Percentiles rank a stretch among this genome's conserved stretches.
Conservation (phyloP, 2,113 vertebrate genomes). For the Piaya cayana region DNA sequence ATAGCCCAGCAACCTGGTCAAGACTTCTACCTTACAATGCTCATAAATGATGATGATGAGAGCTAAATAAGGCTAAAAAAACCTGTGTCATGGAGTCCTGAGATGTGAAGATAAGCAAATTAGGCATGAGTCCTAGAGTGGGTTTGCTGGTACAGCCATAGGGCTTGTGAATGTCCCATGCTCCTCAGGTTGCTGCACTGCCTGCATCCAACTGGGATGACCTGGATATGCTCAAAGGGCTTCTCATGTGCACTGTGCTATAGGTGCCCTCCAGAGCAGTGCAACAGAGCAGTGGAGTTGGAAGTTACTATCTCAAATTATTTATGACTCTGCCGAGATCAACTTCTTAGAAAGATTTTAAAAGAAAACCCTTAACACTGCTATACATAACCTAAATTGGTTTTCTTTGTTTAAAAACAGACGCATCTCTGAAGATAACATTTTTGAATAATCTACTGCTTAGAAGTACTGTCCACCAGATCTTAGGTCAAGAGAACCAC, state of each 20-base stretch:
- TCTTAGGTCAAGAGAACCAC: not conserved
- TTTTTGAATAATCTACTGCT: not conserved
- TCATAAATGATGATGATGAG: not conserved
- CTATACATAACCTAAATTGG: not conserved
- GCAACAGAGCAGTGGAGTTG: not conserved
- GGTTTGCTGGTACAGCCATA: not conserved
- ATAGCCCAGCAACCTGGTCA: not conserved
- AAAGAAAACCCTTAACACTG: not conserved
- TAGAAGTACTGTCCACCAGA: not conserved
- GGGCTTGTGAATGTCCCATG: not conserved
- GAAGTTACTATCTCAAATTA: not conserved
- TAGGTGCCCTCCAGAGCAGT: not conserved
- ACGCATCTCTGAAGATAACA: not conserved
- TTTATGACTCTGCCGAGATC: not conserved
- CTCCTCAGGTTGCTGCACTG: accelerated
- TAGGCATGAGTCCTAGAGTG: not conserved
- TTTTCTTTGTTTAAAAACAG: not conserved
- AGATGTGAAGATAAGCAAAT: not conserved
- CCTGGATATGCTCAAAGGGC: not conserved
- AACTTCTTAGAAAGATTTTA: not conserved
- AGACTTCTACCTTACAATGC: not conserved
- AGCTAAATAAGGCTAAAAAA: not conserved
- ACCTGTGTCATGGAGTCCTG: not conserved
- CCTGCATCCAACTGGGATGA: not conserved
- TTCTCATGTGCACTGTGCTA: not conserved